phyloP scores from a whole-genome alignment of 2,113 vertebrate species.

The Corythoichthys haematopterus region DNA sequence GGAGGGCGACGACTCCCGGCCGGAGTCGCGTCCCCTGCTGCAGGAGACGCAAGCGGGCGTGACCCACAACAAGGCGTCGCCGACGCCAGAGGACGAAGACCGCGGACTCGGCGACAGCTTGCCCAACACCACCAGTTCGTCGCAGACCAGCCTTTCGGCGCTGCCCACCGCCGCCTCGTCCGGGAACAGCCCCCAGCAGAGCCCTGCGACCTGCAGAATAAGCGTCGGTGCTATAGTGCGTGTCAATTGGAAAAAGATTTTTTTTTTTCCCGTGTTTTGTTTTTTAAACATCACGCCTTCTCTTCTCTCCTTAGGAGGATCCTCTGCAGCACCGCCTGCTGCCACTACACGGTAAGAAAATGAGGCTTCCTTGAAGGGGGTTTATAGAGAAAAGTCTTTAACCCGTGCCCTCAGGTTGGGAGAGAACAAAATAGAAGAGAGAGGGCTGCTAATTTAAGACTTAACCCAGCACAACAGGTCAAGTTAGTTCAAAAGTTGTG shows the following conservation, averaged over 20 bases:
- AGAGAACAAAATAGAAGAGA: not conserved
- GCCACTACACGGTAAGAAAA: constrained; percentile 62
- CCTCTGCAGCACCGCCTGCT: constrained; percentile 59
- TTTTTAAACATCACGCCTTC: not conserved
- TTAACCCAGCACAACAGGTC: not conserved
- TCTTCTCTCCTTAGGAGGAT: constrained; percentile 57
- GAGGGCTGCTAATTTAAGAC: not conserved
- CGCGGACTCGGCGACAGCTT: constrained; percentile 74
- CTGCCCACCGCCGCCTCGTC: constrained; percentile 53
- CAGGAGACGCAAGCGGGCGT: constrained; percentile 66
- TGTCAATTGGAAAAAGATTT: not conserved
- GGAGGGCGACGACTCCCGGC: constrained; percentile 63
- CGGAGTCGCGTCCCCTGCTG: constrained; percentile 67
- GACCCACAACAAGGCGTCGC: constrained; percentile 51
- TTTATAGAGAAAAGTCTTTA: not conserved
- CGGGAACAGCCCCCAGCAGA: constrained; percentile 56
- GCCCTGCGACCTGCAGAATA: constrained; percentile 49
- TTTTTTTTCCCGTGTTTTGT: not conserved
- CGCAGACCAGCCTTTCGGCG: constrained; percentile 73
- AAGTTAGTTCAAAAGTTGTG: not conserved
- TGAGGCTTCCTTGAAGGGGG: not conserved
- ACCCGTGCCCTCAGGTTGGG: not conserved
- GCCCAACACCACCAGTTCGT: constrained; percentile 77
- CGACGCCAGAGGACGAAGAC: constrained; percentile 74
- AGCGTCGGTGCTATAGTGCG: constrained; percentile 41